phyloP scores from a whole-genome alignment of 1,140 invertebrate species.

The Papilio aristodemus region DNA sequence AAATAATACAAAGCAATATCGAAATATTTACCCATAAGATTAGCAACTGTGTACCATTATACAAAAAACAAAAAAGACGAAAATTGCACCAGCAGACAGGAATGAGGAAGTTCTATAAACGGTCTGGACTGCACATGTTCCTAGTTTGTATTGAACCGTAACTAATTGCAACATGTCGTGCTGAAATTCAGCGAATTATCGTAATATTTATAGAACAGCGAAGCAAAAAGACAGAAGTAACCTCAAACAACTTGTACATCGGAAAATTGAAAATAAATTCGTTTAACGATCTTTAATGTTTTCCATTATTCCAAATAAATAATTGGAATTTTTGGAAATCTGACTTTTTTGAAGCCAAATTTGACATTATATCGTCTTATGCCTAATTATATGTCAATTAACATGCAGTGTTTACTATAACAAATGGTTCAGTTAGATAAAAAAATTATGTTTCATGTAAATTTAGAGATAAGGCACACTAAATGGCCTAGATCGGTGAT shows the following conservation, averaged over 20 bases:
- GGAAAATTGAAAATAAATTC: neutral
- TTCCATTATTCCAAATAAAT: too few species aligned
- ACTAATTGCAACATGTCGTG: constrained; percentile 34
- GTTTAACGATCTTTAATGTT: too few species aligned
- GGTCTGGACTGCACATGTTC: constrained; percentile 31
- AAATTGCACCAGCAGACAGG: constrained; percentile 13
- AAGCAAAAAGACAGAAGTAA: neutral
- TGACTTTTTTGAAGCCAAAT: neutral
- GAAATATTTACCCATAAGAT: neutral
- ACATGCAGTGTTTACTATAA: too few species aligned
- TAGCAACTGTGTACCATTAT: neutral
- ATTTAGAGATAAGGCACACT: too few species aligned
- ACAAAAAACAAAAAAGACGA: neutral
- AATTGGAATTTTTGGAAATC: too few species aligned
- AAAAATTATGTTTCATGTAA: too few species aligned
- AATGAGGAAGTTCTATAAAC: constrained; percentile 35
- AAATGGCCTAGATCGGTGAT: too few species aligned
- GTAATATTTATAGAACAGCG: constrained; percentile 29
- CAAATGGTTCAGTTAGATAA: too few species aligned
- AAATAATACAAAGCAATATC: neutral
- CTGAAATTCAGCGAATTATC: constrained; percentile 33
- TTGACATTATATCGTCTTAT: neutral
- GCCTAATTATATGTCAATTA: too few species aligned
- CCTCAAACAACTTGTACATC: neutral
- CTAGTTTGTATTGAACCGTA: constrained; percentile 32